These are phyloP conservation scores for Dendrolimus kikuchii DNA, from an alignment of 1,140 invertebrate genomes.

Conservation along the genomic window DNA sequence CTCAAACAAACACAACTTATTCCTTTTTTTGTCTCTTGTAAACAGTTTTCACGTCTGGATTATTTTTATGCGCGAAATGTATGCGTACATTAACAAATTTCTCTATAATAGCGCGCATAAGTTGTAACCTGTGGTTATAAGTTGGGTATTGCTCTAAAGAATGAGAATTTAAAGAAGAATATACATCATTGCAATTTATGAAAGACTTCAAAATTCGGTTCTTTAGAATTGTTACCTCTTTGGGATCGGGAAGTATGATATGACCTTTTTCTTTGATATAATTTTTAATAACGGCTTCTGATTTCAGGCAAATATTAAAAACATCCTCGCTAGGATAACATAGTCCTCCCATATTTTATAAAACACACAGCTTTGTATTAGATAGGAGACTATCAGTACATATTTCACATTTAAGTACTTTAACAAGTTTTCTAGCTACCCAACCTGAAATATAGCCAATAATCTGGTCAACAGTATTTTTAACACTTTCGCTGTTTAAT, in stretches of 20 bases:
- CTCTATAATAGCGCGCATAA: constrained; percentile 8
- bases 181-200: constrained; percentile 6
- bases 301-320: constrained; percentile 7
- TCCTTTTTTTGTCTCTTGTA: constrained; percentile 12
- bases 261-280: constrained; percentile 11
- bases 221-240: constrained; percentile 8
- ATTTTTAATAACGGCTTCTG: constrained; percentile 11
- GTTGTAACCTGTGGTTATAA: constrained; percentile 7
- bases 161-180: constrained; percentile 7
- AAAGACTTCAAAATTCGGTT: constrained; percentile 9
- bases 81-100: constrained; percentile 8
- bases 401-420: constrained; percentile 12
- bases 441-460: constrained; percentile 22
- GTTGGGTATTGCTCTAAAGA: constrained; percentile 5
- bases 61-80: constrained; percentile 10
- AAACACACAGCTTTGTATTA: constrained; percentile 11
- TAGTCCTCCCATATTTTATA: constrained; percentile 15
- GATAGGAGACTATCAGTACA: constrained; percentile 10
- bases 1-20: constrained; percentile 13
- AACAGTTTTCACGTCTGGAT: not conserved
- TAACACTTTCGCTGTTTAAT: constrained; percentile 12
- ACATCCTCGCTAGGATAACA: constrained; percentile 9
- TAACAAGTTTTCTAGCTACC: constrained; percentile 11
- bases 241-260: constrained; percentile 7
- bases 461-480: constrained; percentile 12